These are phyloP conservation scores for Mus pahari DNA, from an alignment of 2,113 vertebrate species.

Conservation along the genomic window DNA sequence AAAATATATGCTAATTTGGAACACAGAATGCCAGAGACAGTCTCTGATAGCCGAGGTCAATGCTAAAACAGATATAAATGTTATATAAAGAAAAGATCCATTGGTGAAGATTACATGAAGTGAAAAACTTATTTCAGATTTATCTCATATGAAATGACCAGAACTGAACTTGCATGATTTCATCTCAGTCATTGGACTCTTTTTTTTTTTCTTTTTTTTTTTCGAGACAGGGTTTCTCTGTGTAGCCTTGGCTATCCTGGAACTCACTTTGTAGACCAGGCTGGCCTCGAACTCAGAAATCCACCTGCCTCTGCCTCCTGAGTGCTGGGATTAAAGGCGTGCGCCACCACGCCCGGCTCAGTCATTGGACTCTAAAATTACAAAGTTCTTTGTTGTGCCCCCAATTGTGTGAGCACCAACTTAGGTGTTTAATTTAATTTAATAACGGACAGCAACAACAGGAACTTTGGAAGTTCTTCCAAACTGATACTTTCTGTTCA, in stretches of 20 bases:
- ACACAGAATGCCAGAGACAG: not conserved
- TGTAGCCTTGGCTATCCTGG: too few relatives aligned
- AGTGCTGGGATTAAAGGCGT: too few relatives aligned
- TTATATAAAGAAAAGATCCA: not conserved
- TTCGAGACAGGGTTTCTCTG: too few relatives aligned
- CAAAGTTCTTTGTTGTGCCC: not conserved
- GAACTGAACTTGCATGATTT: constrained; percentile 11
- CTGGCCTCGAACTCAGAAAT: too few relatives aligned
- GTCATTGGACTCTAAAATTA: not conserved
- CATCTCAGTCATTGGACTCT: not conserved
- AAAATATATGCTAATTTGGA: not conserved
- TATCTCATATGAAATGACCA: not conserved
- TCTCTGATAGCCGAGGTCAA: constrained; percentile 14
- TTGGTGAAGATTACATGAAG: not conserved
- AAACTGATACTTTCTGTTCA: constrained; percentile 58
- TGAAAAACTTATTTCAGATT: not conserved
- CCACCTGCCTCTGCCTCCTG: too few relatives aligned
- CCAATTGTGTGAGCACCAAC: not conserved
- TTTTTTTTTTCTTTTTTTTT: too few relatives aligned
- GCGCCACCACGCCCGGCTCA: too few relatives aligned
- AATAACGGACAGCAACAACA: not conserved
- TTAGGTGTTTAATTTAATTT: constrained; percentile 19
- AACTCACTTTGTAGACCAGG: too few relatives aligned
- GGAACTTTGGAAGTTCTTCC: constrained; percentile 50
- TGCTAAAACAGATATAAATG: not conserved